phyloP scores from a whole-genome alignment of 2,797 vertebrate genomes.

The Atherinosoma microstoma region DNA sequence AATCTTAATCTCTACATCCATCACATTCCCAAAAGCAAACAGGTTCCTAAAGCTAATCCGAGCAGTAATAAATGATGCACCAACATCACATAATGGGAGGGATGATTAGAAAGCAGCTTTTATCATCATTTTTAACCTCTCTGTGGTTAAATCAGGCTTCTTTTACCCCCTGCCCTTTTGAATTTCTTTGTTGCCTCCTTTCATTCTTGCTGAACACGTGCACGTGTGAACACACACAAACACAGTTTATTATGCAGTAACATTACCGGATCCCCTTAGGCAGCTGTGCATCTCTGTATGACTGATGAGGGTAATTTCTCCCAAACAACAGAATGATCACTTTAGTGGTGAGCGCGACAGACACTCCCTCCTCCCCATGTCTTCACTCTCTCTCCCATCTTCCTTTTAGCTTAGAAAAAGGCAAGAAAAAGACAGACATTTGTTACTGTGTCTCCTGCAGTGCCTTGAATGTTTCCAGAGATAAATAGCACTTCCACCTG shows the following conservation, averaged over 20 bases:
- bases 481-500: constrained; percentile 46
- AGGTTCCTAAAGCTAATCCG: constrained; percentile 56
- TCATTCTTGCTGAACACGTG: constrained; percentile 33
- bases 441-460: constrained; percentile 69
- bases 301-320: constrained; percentile 90
- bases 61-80: constrained; percentile 64
- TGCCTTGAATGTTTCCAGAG: constrained; percentile 49
- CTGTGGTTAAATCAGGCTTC: constrained; percentile 71
- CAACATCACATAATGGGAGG: constrained; percentile 50
- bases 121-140: constrained; percentile 71
- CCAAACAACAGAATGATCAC: constrained; percentile 88
- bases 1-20: constrained; percentile 51
- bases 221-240: constrained; percentile 47
- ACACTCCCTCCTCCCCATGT: constrained; percentile 55
- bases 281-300: constrained; percentile 87
- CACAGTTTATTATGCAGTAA: constrained; percentile 83
- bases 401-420: constrained; percentile 60
- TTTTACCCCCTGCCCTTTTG: constrained; percentile 72
- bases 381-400: constrained; percentile 47
- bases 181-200: constrained; percentile 31
- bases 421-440: constrained; percentile 58
- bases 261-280: constrained; percentile 83
- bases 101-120: constrained; percentile 63
- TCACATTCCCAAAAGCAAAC: constrained; percentile 46
- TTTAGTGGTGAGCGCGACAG: constrained; percentile 75